Base-by-base conservation (phyloP, 2,888 invertebrate species). In the Onchidella celtica region DNA sequence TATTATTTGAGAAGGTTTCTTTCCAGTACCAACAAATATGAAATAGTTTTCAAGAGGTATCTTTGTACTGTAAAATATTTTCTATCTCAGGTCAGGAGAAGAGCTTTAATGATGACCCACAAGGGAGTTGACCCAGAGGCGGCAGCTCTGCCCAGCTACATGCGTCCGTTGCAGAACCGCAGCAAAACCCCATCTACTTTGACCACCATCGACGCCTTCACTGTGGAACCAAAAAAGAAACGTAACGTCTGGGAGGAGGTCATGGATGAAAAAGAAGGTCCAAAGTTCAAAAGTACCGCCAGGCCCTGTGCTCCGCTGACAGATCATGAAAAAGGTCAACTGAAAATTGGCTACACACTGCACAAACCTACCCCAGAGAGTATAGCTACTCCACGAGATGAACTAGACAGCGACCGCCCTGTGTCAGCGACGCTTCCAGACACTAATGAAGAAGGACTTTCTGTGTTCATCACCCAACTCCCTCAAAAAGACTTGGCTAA, bases 151-250 rank as follows among this genome's bases (percentile, higher is more conserved):
- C 91, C 91, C 1, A 83, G 89, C 24, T 91, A 90, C 81, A 90
- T 90, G 90, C 84, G 85, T 38, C 90, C 87, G 6, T 75, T 89
- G 24, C 32, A 40, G 68, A 86, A 89, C 3, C 86, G 86, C 55
- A 84, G 85, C 38, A 81, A 85, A 27, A 88, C 90, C 3, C 90
- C 91, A 0, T 90, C 90, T 0, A 87, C 86, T 0, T 78, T 90
- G 1, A 88, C 87, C 27, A 90, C 90, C 21, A 91, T 91, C 27
- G 91, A 91, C 69, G 90, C 90, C 2, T 91, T 91, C 80, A 88
- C 85, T 14, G 82, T 89, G 14, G 87, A 86, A 80, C 72, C 85
- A 3, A 88, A 85, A 65, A 88, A 88, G 77, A 91, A 91, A 84
- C 85, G 84, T 70, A 91, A 91, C 83, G 84, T 91, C 1, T 91